These are phyloP conservation scores for Cacatua alba DNA, from an alignment of 2,113 vertebrate genomes.

Conservation along the genomic window DNA sequence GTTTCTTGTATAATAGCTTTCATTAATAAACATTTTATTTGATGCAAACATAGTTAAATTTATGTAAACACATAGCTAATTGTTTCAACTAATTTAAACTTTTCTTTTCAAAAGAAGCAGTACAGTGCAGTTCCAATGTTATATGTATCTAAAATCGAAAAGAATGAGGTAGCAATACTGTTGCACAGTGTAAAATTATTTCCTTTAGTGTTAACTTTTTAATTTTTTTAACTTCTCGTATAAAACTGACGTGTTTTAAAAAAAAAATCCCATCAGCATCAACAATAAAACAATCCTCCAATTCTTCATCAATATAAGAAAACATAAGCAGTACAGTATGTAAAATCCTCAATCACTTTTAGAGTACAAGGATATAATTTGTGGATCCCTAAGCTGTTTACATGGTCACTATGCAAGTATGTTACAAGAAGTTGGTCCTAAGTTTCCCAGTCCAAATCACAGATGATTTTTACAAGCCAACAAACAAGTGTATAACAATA, in stretches of 20 bases:
- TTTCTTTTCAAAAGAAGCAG: slow-evolving; percentile 62
- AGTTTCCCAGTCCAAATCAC: slow-evolving; percentile 38
- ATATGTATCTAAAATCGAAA: slow-evolving; percentile 26
- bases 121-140: slow-evolving; percentile 42
- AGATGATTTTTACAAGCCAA: slow-evolving; percentile 65
- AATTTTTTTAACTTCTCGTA: slow-evolving; percentile 52
- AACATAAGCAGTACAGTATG: not conserved
- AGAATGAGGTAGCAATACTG: slow-evolving; percentile 49
- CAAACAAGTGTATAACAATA: slow-evolving; percentile 41
- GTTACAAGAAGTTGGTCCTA: slow-evolving; percentile 45
- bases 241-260: not conserved
- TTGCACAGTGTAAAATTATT: slow-evolving; percentile 55
- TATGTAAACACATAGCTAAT: slow-evolving; percentile 74
- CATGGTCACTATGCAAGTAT: slow-evolving; percentile 77
- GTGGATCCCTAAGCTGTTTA: slow-evolving; percentile 70
- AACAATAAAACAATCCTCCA: slow-evolving; percentile 42
- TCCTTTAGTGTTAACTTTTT: slow-evolving; percentile 46
- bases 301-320: not conserved
- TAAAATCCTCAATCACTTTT: slow-evolving; percentile 32
- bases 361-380: slow-evolving; percentile 42
- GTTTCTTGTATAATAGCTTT: slow-evolving; percentile 85
- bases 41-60: slow-evolving; percentile 81
- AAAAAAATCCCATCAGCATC: not conserved
- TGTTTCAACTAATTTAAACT: slow-evolving; percentile 65
- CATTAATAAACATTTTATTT: slow-evolving; percentile 86